phyloP scores from a whole-genome alignment of 1,140 invertebrate species.

The Eueides isabella region DNA sequence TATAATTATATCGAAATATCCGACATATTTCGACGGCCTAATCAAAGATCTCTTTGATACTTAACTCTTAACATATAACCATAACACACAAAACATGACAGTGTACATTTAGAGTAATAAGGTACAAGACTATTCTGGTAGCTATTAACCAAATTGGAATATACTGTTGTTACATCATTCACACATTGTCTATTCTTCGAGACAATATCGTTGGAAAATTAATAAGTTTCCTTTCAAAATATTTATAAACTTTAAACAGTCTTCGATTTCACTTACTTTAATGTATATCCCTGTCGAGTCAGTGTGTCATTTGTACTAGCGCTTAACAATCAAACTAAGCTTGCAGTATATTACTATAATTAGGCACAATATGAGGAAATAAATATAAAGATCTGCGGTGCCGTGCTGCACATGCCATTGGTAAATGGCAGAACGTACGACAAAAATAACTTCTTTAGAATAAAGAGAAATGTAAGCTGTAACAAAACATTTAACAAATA shows the following conservation, averaged over 20 bases:
- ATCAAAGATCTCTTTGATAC: conserved; percentile 23
- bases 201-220: conserved; percentile 53
- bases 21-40: conserved; percentile 24
- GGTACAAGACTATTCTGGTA: conserved; percentile 72
- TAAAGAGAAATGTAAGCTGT: conserved; percentile 37
- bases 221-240: conserved; percentile 64
- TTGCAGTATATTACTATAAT: conserved; percentile 49
- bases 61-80: conserved; percentile 16
- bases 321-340: conserved; percentile 65
- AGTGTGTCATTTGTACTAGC: conserved; percentile 77
- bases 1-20: not conserved
- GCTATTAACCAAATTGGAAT: conserved; percentile 71
- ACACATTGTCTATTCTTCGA: conserved; percentile 49
- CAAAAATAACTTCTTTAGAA: not conserved
- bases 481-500: conserved; percentile 46
- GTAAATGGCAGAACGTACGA: not conserved
- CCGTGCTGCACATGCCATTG: conserved; percentile 33
- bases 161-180: conserved; percentile 59
- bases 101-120: conserved; percentile 69
- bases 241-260: conserved; percentile 79
- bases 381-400: conserved; percentile 35
- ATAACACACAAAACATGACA: conserved; percentile 39
- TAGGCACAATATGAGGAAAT: conserved; percentile 64
- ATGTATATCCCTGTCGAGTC: conserved; percentile 76
- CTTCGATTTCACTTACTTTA: conserved; percentile 78